phyloP scores from a whole-genome alignment of 2,888 invertebrate genomes.

The Tigriopus californicus region DNA sequence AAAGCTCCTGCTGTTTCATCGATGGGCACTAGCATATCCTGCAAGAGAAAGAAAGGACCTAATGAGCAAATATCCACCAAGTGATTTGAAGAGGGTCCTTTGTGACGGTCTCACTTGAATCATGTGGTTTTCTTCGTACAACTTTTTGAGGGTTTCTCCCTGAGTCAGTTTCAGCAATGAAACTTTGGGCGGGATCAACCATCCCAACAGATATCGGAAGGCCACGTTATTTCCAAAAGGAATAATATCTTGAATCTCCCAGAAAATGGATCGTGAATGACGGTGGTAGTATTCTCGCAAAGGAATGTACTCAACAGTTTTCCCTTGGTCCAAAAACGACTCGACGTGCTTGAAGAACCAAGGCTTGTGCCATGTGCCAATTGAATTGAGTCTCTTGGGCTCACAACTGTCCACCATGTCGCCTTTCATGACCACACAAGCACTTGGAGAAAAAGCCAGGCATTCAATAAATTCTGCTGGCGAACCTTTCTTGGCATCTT shows the following conservation, averaged over 20 bases:
- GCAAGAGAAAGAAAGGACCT: slow-evolving; percentile 20
- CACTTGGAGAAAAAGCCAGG: slow-evolving; percentile 41
- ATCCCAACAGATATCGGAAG: slow-evolving; percentile 53
- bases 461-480: slow-evolving; percentile 47
- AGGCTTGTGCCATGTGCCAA: slow-evolving; percentile 45
- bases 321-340: slow-evolving; percentile 29
- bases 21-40: slow-evolving; percentile 61
- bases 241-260: slow-evolving; percentile 65
- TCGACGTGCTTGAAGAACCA: slow-evolving; percentile 68
- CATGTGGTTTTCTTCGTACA: slow-evolving; percentile 57
- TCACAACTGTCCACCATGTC: slow-evolving; percentile 43
- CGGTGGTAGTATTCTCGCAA: slow-evolving; percentile 39
- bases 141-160: slow-evolving; percentile 42
- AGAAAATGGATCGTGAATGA: slow-evolving; percentile 58
- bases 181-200: slow-evolving; percentile 65
- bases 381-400: slow-evolving; percentile 35
- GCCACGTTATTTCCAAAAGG: slow-evolving; percentile 56
- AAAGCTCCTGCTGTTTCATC: slow-evolving; percentile 39
- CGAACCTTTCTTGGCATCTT: slow-evolving; percentile 31
- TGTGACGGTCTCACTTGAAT: slow-evolving; percentile 30
- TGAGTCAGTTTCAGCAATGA: slow-evolving; percentile 58
- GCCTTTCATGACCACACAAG: slow-evolving; percentile 56
- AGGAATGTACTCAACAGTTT: slow-evolving; percentile 47
- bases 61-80: background rate
- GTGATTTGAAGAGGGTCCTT: background rate